Evolutionary conservation across 2,888 invertebrate genomes (phyloP).

Genomic region (Sesia bembeciformis): DNA sequence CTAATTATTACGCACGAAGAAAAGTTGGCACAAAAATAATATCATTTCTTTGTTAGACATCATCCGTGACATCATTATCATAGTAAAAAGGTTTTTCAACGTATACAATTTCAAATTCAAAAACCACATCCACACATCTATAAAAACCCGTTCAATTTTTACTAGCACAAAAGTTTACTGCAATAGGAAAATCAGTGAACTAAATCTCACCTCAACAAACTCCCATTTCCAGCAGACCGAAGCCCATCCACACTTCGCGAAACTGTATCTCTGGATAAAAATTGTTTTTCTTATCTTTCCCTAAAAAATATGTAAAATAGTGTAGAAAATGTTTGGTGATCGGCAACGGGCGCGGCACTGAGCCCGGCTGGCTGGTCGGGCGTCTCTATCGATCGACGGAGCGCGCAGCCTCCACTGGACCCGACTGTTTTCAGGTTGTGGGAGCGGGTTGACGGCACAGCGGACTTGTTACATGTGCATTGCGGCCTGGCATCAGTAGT

Average conservation of each 20-base stretch:
- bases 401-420: constrained; percentile 51
- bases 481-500: too few relatives aligned
- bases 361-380: constrained; percentile 22
- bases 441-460: too few relatives aligned
- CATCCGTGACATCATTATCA: too few relatives aligned
- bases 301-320: constrained; percentile 12
- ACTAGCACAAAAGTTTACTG: too few relatives aligned
- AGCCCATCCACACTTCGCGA: constrained; percentile 15
- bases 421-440: constrained; percentile 7
- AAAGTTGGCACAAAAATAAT: too few relatives aligned
- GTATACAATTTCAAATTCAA: too few relatives aligned
- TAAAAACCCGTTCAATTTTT: too few relatives aligned
- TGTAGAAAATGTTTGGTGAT: constrained; percentile 15
- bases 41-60: too few relatives aligned
- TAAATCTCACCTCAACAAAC: constrained; percentile 35
- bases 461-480: too few relatives aligned
- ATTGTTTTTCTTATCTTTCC: constrained; percentile 3
- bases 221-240: constrained; percentile 47
- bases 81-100: too few relatives aligned
- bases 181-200: not conserved
- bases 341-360: constrained; percentile 18
- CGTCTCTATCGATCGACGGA: constrained; percentile 44
- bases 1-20: too few relatives aligned
- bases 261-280: constrained; percentile 7
- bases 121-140: too few relatives aligned